Percentiles rank a stretch among this genome's conserved stretches.
phyloP scores from a whole-genome alignment of 2,113 vertebrate species.

The Microcebus jonahi region DNA sequence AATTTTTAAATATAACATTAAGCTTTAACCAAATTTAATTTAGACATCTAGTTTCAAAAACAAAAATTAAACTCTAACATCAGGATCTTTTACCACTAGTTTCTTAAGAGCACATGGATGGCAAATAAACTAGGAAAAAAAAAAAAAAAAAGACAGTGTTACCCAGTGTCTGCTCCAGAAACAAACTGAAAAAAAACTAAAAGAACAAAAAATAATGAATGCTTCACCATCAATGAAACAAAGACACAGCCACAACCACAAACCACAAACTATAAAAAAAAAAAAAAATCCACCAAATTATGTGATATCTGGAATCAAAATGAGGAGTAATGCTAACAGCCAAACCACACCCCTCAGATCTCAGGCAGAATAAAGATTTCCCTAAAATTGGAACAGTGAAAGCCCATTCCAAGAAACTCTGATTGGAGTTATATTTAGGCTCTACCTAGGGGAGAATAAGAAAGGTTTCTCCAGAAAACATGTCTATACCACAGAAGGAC shows the following conservation, averaged over 20 bases:
- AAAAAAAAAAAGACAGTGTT: background rate
- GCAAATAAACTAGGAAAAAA: background rate
- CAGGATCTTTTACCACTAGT: background rate
- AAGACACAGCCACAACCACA: conserved; percentile 59
- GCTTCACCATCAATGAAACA: conserved; percentile 60
- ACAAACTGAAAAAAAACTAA: background rate
- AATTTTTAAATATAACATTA: conserved; percentile 14
- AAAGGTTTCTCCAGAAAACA: conserved; percentile 7
- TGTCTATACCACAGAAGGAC: background rate
- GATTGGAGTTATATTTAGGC: background rate
- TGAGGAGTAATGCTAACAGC: background rate
- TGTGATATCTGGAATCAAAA: conserved; percentile 46
- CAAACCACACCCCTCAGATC: background rate
- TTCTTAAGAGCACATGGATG: background rate
- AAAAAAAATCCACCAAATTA: conserved; percentile 8
- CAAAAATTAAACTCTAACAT: conserved; percentile 33
- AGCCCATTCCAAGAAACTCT: conserved; percentile 2
- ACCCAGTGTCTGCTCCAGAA: conserved; percentile 14
- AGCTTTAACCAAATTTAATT: conserved; percentile 51
- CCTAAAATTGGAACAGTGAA: background rate
- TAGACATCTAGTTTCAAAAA: conserved; percentile 12
- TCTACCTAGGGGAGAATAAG: background rate
- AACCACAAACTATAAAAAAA: conserved; percentile 49
- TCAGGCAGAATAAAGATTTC: conserved; percentile 17
- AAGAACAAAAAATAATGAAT: conserved; percentile 53